phyloP scores from a whole-genome alignment of 1,140 invertebrate species.

The Saxidomus purpurata region DNA sequence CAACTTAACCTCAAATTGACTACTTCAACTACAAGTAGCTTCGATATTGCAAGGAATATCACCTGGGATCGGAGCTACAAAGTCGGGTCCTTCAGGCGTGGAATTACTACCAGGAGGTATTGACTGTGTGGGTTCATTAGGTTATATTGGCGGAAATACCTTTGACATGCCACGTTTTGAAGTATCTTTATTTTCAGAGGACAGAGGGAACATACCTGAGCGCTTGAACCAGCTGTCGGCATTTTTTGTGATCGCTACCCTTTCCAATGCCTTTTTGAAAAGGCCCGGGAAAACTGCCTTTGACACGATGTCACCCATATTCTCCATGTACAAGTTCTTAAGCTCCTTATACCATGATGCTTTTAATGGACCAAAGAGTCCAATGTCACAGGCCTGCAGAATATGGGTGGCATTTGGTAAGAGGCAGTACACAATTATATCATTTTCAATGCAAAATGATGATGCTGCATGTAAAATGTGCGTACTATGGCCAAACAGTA shows the following conservation, averaged over 20 bases:
- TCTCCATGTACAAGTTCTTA: background rate
- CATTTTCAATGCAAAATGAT: background rate
- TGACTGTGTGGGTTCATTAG: too few relatives aligned
- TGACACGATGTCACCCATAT: background rate
- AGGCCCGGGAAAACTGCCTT: background rate
- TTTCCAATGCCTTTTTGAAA: background rate
- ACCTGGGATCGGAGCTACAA: too few relatives aligned
- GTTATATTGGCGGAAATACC: background rate
- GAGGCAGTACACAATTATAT: background rate
- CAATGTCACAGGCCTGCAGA: slow-evolving; percentile 1
- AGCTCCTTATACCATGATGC: background rate
- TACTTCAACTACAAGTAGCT: too few relatives aligned
- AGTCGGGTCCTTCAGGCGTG: too few relatives aligned
- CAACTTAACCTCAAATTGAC: too few relatives aligned
- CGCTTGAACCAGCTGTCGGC: background rate
- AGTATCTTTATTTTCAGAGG: too few relatives aligned
- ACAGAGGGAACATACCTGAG: background rate
- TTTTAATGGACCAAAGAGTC: slow-evolving; percentile 6
- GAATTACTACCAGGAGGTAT: too few relatives aligned
- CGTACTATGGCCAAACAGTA: background rate
- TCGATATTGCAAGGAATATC: too few relatives aligned
- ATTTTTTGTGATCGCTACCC: background rate
- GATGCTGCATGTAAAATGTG: background rate
- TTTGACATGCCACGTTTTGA: background rate
- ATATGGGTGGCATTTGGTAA: background rate